Evolutionary conservation across 2,888 invertebrate species (phyloP).

Genomic region (Agriopis marginaria): DNA sequence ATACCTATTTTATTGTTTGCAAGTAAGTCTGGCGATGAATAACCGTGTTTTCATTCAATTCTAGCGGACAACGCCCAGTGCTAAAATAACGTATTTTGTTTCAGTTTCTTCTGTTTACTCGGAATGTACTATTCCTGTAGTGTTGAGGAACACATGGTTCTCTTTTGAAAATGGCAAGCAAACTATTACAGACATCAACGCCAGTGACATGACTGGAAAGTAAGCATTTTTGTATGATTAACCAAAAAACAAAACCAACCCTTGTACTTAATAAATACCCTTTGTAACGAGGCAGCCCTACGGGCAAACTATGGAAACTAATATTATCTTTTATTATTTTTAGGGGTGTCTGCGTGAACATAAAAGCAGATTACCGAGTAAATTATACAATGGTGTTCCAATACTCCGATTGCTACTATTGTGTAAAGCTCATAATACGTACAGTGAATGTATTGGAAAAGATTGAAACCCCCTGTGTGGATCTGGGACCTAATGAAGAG

Average conservation of each 20-base stretch:
- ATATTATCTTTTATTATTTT: constrained; percentile 40
- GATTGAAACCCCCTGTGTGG: constrained; percentile 94
- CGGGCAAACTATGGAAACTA: too few relatives aligned
- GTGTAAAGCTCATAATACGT: constrained; percentile 93
- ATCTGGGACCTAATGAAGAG: constrained; percentile 87
- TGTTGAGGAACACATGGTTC: constrained; percentile 95
- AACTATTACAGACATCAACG: constrained; percentile 93
- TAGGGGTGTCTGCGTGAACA: constrained; percentile 90
- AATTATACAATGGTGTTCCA: constrained; percentile 95
- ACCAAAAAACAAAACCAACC: neutral
- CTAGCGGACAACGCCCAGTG: constrained; percentile 71
- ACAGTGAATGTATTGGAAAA: constrained; percentile 96
- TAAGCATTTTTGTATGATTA: constrained; percentile 48
- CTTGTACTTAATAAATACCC: neutral
- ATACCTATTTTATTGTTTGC: constrained; percentile 51
- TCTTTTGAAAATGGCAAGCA: constrained; percentile 95
- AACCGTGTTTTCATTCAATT: constrained; percentile 40
- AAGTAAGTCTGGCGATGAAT: constrained; percentile 50
- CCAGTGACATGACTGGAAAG: constrained; percentile 90
- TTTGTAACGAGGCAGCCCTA: too few relatives aligned
- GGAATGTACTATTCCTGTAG: constrained; percentile 91
- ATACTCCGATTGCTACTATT: constrained; percentile 91
- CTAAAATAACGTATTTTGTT: constrained; percentile 44
- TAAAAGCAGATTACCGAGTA: constrained; percentile 90
- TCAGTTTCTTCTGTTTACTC: constrained; percentile 66